phyloP scores from a whole-genome alignment of 30 jellyfish, hydroid and myxozoan genomes.

The Mastigias papua region DNA sequence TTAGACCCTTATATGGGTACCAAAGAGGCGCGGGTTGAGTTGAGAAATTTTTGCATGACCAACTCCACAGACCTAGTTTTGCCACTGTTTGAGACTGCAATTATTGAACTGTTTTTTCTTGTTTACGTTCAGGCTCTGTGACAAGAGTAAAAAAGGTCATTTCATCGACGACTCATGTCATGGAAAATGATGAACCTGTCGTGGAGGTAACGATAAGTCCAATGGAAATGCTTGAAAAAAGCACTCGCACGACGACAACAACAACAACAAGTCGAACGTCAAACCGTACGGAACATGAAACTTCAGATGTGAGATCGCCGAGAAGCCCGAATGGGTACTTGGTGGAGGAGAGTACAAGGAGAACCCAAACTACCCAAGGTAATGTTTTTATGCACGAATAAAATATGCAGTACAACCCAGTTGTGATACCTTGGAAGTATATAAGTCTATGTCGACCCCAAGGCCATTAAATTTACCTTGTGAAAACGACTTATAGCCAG shows the following conservation, averaged over 20 bases:
- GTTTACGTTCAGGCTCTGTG: slow-evolving; percentile 59
- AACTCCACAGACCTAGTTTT: not conserved
- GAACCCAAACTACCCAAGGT: slow-evolving; percentile 34
- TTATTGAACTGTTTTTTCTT: not conserved
- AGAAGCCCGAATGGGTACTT: slow-evolving; percentile 70
- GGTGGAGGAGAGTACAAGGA: slow-evolving; percentile 44
- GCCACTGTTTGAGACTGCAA: not conserved
- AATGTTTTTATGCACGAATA: not conserved
- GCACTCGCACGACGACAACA: slow-evolving; percentile 39
- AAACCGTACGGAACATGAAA: slow-evolving; percentile 36
- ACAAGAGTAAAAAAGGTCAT: slow-evolving; percentile 65
- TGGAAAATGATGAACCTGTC: slow-evolving; percentile 77
- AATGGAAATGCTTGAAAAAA: slow-evolving; percentile 38
- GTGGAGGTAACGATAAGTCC: slow-evolving; percentile 78
- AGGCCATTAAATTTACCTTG: too few relatives aligned
- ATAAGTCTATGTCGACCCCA: too few relatives aligned
- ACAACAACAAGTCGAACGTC: slow-evolving; percentile 51
- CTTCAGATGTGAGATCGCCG: slow-evolving; percentile 56
- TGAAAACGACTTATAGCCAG: too few relatives aligned
- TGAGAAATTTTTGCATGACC: too few relatives aligned
- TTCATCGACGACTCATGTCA: slow-evolving; percentile 69
- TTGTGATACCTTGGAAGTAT: too few relatives aligned
- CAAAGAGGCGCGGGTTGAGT: too few relatives aligned
- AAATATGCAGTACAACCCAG: too few relatives aligned
- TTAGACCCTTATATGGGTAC: too few relatives aligned